Evolutionary conservation across 2,113 vertebrate species (phyloP), one percentile per base, ranked within the genome.

Genomic region (Gasterosteus nipponicus): DNA sequence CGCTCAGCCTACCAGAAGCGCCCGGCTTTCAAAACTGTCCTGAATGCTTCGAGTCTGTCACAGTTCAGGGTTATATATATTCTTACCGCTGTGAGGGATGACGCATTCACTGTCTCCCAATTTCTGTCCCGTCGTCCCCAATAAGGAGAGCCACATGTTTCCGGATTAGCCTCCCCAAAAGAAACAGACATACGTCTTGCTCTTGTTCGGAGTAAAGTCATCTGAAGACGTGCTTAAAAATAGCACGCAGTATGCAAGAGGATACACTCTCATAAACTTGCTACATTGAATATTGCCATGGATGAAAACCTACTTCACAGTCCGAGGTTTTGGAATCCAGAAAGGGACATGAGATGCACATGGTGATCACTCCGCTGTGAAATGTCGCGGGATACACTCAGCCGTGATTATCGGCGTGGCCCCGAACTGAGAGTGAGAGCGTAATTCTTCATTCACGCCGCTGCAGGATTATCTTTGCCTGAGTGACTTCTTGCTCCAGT

Each of bases 401-500:
- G 70, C 65, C 47, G 72, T 83, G 39, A 77, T 82, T 84, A 75
- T 84, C 44, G 56, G 14, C 5, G 33, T 58, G 44, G 54, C 39
- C 18, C 44, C 10, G 31, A 71, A 76, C 58, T 77, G 51, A 60
- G 26, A 64, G 35, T 16, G 9, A 49, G 64, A 59, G 68, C 75
- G 29, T 69, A 16, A 81, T 73, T 77, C 33, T 73, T 76, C 47
- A 74, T 82, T 73, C 63, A 74, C 26, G 10, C 56, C 16, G 46
- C 31, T 58, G 59, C 44, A 39, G 78, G 69, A 87, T 89, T 88
- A 86, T 84, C 54, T 78, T 62, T 76, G 76, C 58, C 41, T 88
- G 73, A 80, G 18, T 82, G 84, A 77, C 80, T 90, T 80, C 47
- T 33, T 78, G 63, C 76, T 78, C 38, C 60, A 42, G 44, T 68